A percentile compares a stretch with the other conserved stretches of the same genome.
These are phyloP conservation scores for Trichonephila clavipes DNA, from an alignment of 1,140 invertebrate genomes.

Conservation along the genomic window DNA sequence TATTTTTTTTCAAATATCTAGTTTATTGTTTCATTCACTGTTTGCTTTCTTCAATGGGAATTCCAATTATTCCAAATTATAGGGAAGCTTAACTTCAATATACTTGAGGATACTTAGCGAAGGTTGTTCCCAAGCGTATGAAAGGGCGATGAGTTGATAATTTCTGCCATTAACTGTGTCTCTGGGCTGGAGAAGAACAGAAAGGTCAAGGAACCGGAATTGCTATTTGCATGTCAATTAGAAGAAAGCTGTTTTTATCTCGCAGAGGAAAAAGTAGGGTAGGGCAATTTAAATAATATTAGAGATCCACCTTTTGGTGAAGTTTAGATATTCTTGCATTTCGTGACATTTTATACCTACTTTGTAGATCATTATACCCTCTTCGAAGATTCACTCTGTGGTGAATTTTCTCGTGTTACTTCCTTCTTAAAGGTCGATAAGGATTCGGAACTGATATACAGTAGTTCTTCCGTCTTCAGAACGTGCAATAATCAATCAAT, in stretches of 20 bases:
- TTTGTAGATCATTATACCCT: too few species aligned
- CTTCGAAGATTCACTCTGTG: background rate
- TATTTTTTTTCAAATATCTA: too few species aligned
- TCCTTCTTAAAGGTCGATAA: background rate
- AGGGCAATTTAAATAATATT: background rate
- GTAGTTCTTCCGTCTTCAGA: background rate
- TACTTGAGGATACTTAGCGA: background rate
- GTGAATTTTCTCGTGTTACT: background rate
- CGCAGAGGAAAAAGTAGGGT: background rate
- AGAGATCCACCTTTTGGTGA: background rate
- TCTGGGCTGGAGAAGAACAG: background rate
- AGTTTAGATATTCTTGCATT: background rate
- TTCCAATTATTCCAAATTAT: too few species aligned
- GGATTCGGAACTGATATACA: background rate
- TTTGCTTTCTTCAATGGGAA: background rate
- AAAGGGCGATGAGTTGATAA: background rate
- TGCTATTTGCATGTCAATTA: conserved; percentile 20
- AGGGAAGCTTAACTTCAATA: background rate
- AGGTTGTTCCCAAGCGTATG: background rate
- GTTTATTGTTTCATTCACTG: background rate
- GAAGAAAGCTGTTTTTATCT: background rate
- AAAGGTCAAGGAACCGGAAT: conserved; percentile 11
- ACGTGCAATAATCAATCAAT: too few species aligned
- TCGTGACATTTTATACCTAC: background rate
- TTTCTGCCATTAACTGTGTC: background rate